Percentiles rank a stretch among this genome's conserved stretches.
phyloP scores from a whole-genome alignment of 2,113 vertebrate species.

The Sciurus niger region DNA sequence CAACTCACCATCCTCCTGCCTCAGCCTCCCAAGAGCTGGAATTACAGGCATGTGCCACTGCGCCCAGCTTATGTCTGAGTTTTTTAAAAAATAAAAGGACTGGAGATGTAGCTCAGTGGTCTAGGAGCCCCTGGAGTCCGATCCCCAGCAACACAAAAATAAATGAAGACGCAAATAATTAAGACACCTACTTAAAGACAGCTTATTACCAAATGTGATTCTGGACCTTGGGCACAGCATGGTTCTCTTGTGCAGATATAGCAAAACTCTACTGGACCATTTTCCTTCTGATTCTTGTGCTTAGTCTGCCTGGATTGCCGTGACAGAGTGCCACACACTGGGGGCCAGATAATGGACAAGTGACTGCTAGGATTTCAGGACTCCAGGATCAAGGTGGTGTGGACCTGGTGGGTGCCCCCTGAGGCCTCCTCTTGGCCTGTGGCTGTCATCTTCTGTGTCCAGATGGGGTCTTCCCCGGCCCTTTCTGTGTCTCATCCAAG shows the following conservation, averaged over 20 bases:
- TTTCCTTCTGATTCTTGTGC: neutral
- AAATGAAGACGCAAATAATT: too few relatives aligned
- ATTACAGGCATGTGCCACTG: too few relatives aligned
- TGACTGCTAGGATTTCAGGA: too few relatives aligned
- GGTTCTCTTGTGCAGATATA: neutral
- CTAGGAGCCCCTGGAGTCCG: too few relatives aligned
- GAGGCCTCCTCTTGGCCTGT: neutral
- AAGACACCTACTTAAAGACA: too few relatives aligned
- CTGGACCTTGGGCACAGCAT: neutral
- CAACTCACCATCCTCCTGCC: neutral
- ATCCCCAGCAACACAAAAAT: too few relatives aligned
- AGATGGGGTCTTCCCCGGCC: too few relatives aligned
- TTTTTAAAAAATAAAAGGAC: too few relatives aligned
- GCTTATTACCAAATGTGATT: neutral
- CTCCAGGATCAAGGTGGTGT: neutral
- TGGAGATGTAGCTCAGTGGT: too few relatives aligned
- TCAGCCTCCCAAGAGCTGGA: neutral
- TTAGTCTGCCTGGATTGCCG: neutral
- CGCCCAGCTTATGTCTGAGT: too few relatives aligned
- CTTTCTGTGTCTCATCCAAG: neutral
- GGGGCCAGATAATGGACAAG: too few relatives aligned
- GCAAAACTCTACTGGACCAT: neutral
- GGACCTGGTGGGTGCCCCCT: neutral
- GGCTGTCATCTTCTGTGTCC: too few relatives aligned
- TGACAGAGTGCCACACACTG: neutral